Evolutionary conservation across 2,888 invertebrate species (phyloP), one percentile per base, ranked within the genome.

Genomic region (Amphipoea lucens): DNA sequence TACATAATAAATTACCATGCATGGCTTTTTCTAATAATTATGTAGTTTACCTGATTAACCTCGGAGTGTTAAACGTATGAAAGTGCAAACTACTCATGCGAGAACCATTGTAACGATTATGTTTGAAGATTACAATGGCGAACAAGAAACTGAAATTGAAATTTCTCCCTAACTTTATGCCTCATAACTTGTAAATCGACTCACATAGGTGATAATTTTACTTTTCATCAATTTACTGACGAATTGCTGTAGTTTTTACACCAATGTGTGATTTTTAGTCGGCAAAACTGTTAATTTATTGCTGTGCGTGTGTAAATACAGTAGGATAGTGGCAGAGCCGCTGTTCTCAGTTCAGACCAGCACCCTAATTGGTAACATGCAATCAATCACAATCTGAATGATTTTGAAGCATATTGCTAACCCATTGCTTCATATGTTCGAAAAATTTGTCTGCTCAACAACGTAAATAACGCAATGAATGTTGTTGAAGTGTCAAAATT

Each of bases 51-150:
- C 20, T 65, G 17, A 62, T 63, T 68, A 63, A 65, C 60, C 0
- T 51, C 20, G 12, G 60, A 45, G 65, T 77, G 74, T 54, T 72
- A 60, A 74, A 65, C n/a, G 23, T 63, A 68, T 51, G 42, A 73
- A 75, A 72, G 68, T 86, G 72, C 23, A n/a, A 82, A 77, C 78
- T 73, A 77, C 48, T 82, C 78, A 83, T 51, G 87, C 68, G 67
- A 48, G 60, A 76, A 81, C 29, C 57, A 29, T 65, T 76, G 40
- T 20, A 51, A 70, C 60, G 67, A 79, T 88, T 77, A 68, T 45
- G 67, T 63, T 67, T 62, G 12, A 7, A 75, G 42, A 84, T 68
- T 48, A 86, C 79, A 81, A 78, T 70, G 70, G 74, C 23, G 40
- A 71, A 75, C 54, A 86, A 78, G 73, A 87, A 74, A 74, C 42